Base-by-base conservation (phyloP, 2,888 invertebrate species). In the Mythimna impura region DNA sequence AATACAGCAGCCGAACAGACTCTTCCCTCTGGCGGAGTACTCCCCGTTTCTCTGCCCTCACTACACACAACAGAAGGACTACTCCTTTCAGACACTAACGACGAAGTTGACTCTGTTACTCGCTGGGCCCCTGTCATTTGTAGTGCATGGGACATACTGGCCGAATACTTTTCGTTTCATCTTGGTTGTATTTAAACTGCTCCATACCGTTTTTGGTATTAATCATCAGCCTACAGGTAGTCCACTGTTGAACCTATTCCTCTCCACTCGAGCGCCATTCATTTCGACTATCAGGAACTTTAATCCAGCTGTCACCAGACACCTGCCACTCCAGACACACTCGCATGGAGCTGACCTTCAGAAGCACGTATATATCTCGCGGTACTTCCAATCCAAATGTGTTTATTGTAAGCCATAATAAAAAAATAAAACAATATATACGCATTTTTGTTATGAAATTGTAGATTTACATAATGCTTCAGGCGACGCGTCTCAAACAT, bases 1-100 rank as follows among this genome's bases (percentile, higher is more conserved):
- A 62, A 73, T 74, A 62, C 50, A 74, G 66, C 22, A 63, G 66
- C 47, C 73, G 55, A 14, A 17, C 60, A 61, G 40, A 61, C 20
- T 34, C 70, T 20, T 3, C 43, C n/a, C 43, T n/a, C 64, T 34
- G 7, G 5, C 20, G 25, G 12, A 5, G 52, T 25, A 52, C 12
- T 20, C 12, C 2, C 22, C 22, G 17, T 22, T 25, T 17, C 14
- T 25, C 25, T 4, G 47, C 17, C 12, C 22, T 36, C 57, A 22
- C 4, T 17, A 10, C 22, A 12, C 65, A 25, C 22, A 57, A 34
- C 50, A 67, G 67, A 22, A 36, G 50, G 69, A 52, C 25, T 36
- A 36, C 50, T 36, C n/a, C 14, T 9, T 36, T 34, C 14, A 36
- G 14, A 34, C 30, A 22, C 40, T 30, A 17, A 20, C 30, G 30